Conservation (phyloP, 2,113 vertebrate species). For the Pionites leucogaster region DNA sequence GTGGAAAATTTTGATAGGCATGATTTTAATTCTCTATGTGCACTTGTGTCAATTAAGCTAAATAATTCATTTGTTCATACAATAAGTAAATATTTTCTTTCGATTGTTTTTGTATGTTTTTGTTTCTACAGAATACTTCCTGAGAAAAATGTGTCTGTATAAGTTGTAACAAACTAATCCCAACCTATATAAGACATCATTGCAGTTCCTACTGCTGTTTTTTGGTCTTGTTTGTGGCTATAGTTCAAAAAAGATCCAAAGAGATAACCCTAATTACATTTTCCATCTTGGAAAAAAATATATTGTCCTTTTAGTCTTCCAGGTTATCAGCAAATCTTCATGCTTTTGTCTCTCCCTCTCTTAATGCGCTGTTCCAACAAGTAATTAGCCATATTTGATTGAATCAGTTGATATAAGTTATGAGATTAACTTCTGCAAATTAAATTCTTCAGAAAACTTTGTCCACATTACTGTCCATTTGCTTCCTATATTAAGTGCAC, state of each 20-base stretch:
- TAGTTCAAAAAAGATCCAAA: not conserved
- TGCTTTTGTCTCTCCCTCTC: not conserved
- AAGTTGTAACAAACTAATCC: not conserved
- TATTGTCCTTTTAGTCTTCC: not conserved
- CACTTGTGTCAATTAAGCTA: slow-evolving; percentile 1
- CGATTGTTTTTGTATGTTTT: not conserved
- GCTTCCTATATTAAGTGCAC: not conserved
- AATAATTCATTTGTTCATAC: not conserved
- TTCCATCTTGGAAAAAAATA: not conserved
- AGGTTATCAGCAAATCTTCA: not conserved
- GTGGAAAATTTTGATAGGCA: not conserved
- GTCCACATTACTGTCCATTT: not conserved
- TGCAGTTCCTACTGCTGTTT: not conserved
- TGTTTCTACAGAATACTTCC: not conserved
- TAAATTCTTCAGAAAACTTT: not conserved
- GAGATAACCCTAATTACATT: not conserved
- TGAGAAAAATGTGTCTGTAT: not conserved
- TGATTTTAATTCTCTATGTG: not conserved
- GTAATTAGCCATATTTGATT: not conserved
- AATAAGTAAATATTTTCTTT: slow-evolving; percentile 20
- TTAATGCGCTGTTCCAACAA: not conserved
- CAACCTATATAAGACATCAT: not conserved
- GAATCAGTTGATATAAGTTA: not conserved
- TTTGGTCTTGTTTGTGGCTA: not conserved
- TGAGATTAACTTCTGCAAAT: not conserved